Base-by-base conservation (phyloP, 2,888 invertebrate species). In the Melieria crassipennis region DNA sequence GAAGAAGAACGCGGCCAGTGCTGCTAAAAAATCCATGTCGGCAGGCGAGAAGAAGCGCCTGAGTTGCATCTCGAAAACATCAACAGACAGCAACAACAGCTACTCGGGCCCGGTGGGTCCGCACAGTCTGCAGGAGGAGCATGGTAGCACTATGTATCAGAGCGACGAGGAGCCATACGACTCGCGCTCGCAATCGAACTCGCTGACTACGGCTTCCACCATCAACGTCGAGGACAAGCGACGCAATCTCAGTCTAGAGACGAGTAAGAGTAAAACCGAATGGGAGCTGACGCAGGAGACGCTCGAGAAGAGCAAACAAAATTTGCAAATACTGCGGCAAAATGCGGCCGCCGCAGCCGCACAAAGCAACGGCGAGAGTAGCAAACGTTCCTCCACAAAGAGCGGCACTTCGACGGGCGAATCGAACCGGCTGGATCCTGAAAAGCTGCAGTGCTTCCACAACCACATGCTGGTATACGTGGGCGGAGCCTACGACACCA, bases 391-490 rank as follows among this genome's bases (percentile, higher is more conserved):
- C 9, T 79, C 79, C 0, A 79, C 76, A 7, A 79, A 78, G 61
- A 79, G 79, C 45, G 76, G 65, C 57, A 72, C 76, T 73, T 72
- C 78, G 65, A 72, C 75, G 60, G 73, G 73, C 52, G 72, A 66
- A 42, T 74, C 68, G 70, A 71, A 65, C 47, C 80, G 72, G 63
- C 57, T 69, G 4, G 70, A 69, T 61, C 58, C 57, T 9, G 76
- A 75, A 61, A 75, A 77, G 48, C 76, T 81, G 4, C 81, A 85
- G 63, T 88, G 94, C 52, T 90, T 94, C 71, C 95, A 96, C 83
- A 93, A 94, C 42, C 95, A 96, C 82, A 90, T 96, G 87, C 89
- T 96, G 57, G 88, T 96, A 4, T 96, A 96, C 82, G 91, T 91
- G 78, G 92, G 92, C 75, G 93, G 92, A 75, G 91, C 93, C 16